Conservation (phyloP, 2,797 vertebrate species). For the Oryzias sinensis region DNA sequence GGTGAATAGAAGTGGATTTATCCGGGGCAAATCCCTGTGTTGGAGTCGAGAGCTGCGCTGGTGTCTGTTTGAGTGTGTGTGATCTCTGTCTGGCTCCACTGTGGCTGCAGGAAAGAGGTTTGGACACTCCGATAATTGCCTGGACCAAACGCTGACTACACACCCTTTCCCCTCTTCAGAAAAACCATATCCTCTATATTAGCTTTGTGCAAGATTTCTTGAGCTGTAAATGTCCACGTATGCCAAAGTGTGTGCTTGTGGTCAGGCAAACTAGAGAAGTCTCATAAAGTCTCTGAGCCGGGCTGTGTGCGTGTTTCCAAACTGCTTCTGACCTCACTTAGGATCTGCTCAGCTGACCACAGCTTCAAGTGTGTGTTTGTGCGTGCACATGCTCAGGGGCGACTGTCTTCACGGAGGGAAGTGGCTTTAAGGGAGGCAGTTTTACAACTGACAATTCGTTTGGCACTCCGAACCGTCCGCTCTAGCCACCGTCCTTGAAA, state of each 20-base stretch:
- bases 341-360: slow-evolving; percentile 71
- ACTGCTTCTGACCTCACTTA: slow-evolving; percentile 72
- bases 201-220: slow-evolving; percentile 58
- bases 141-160: slow-evolving; percentile 72
- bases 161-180: slow-evolving; percentile 58
- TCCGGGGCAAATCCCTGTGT: slow-evolving; percentile 72
- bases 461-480: slow-evolving; percentile 60
- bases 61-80: slow-evolving; percentile 33
- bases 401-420: slow-evolving; percentile 45
- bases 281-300: slow-evolving; percentile 69
- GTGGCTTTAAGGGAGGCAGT: slow-evolving; percentile 69
- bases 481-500: slow-evolving; percentile 73
- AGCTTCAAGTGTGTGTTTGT: slow-evolving; percentile 38
- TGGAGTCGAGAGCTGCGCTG: slow-evolving; percentile 53
- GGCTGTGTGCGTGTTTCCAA: slow-evolving; percentile 61
- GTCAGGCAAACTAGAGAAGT: slow-evolving; percentile 65
- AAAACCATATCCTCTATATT: slow-evolving; percentile 75
- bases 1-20: slow-evolving; percentile 76
- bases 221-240: slow-evolving; percentile 37
- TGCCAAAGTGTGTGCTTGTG: slow-evolving; percentile 53
- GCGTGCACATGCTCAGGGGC: slow-evolving; percentile 14
- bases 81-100: slow-evolving; percentile 65
- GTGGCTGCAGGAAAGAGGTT: slow-evolving; percentile 73
- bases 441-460: slow-evolving; percentile 73
- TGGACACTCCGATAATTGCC: slow-evolving; percentile 77